Evolutionary conservation across 2,888 invertebrate genomes (phyloP), one percentile per base, ranked within the genome.

Genomic region (Litoditis marina): DNA sequence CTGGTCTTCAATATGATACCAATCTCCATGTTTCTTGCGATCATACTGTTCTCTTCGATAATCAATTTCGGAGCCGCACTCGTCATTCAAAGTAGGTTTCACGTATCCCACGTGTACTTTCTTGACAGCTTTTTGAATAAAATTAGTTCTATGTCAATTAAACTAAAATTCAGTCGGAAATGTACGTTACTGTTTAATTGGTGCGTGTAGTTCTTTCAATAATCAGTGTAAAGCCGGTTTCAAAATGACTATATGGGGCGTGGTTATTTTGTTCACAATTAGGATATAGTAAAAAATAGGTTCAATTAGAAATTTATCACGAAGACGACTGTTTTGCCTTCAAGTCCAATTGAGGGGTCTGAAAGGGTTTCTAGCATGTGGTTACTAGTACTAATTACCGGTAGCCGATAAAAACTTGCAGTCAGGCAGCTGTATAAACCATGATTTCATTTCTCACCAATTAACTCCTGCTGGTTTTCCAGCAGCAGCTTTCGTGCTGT

Each of bases 1-100:
- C 22, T 60, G 19, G 28, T 46, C 16, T 52, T 54, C 32, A 60
- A 60, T 42, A 32, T 34, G 13, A n/a, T 60, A 32, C 60, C 60
- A 6, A 22, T 52, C 8, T 31, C 46, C 22, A 36, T 27, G n/a
- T 60, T 60, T 27, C 11, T 53, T 22, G 30, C 44, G 2, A 30
- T 60, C 19, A 30, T 60, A 19, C 60, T 60, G n/a, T 39, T 60
- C 16, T 34, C 53, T 13, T 36, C 53, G 16, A 44, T 53, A 36
- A 51, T 60, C 4, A 60, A 60, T 53, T 60, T 60, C 44, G 60
- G 60, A 27, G 30, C 46, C 4, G 60, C 60, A 32, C n/a, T 53
- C 5, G 31, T 52, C n/a, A 27, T 60, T 52, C 53, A 60, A 60
- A 39, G 60, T 60, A 28, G 44, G 42, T 39, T 11, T 13, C 39